These are phyloP conservation scores for Leptodactylus fuscus DNA, from an alignment of 2,113 vertebrate species.

Conservation along the genomic window DNA sequence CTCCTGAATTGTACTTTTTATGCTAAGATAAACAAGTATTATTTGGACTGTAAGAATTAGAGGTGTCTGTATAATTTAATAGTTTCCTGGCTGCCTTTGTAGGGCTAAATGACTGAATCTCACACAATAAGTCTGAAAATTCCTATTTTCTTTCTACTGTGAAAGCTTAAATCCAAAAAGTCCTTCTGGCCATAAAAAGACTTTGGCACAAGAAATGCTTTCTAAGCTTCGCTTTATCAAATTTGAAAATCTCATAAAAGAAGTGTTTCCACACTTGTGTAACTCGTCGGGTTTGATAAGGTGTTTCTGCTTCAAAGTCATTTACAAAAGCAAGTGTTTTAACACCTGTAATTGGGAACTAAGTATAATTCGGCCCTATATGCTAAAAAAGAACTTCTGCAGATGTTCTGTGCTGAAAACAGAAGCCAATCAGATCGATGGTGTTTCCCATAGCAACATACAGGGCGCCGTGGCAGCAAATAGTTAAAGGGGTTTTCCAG, in stretches of 20 bases:
- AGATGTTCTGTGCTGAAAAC: neutral
- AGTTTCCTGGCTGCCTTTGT: conserved; percentile 8
- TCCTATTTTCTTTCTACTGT: neutral
- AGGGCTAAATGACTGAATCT: conserved; percentile 13
- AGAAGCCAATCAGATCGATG: neutral
- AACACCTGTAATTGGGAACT: conserved; percentile 42
- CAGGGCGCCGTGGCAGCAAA: too few species aligned
- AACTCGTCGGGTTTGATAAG: conserved; percentile 45
- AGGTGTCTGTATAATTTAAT: conserved; percentile 29
- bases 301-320: conserved; percentile 47
- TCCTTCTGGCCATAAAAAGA: conserved; percentile 17
- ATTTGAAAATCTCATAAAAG: conserved; percentile 48
- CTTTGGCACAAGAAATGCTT: conserved; percentile 47
- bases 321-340: conserved; percentile 24
- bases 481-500: too few species aligned
- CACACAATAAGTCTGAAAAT: conserved; percentile 19
- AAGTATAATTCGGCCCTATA: neutral
- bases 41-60: conserved; percentile 18
- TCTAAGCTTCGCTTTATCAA: conserved; percentile 42
- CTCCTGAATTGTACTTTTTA: conserved; percentile 17
- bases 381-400: neutral
- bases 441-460: neutral
- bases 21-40: neutral
- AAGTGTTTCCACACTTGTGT: conserved; percentile 45
- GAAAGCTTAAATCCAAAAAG: conserved; percentile 24